Base-by-base conservation (phyloP, 1,140 invertebrate species). In the Drosophila lowei region DNA sequence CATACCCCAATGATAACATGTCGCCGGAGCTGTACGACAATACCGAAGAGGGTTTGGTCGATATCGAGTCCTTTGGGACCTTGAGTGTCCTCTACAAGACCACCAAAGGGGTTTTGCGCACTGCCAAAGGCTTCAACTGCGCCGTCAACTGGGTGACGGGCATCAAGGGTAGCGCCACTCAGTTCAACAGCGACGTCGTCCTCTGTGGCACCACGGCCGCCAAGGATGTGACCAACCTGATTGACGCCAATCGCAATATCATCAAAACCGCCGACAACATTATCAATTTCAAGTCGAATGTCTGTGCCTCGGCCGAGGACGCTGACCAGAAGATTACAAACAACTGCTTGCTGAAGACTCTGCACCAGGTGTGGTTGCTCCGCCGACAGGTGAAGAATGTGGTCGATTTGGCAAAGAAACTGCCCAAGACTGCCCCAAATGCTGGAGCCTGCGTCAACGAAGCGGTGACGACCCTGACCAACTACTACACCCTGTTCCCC, bases 101-200 rank as follows among this genome's bases (percentile, higher is more conserved):
- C 48, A 15, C 84, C 3, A 72, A 78, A 57, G 4, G 8, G 0
- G 15, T 21, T 0, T 46, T 89, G 18, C 85, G 73, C 41, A 52
- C 50, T 44, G 11, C 78, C 1, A 89, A 89, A 61, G 85, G 85
- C 16, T 48, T 89, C 16, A 89, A 84, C 38, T 89, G 85, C 43
- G 7, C 75, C 11, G 8, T 89, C 8, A 77, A 84, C 44, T 84
- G 79, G 76, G 84, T 84, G 4, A 18, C 42, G 3, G 79, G 70
- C 49, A 84, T 89, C 30, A 18, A 78, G 64, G 47, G 13, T 13
- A 84, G 67, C 21, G 84, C 85, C n/a, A 7, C 41, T 21, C 44
- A 50, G n/a, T 89, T 72, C 53, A 66, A 65, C 48, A 11, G 4
- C 2, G 44, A 63, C 13, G 49, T 89, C 21, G 1, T 62, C 13